These are phyloP conservation scores for Corella eumyota DNA, from an alignment of 23 tunicate species.

Conservation along the genomic window DNA sequence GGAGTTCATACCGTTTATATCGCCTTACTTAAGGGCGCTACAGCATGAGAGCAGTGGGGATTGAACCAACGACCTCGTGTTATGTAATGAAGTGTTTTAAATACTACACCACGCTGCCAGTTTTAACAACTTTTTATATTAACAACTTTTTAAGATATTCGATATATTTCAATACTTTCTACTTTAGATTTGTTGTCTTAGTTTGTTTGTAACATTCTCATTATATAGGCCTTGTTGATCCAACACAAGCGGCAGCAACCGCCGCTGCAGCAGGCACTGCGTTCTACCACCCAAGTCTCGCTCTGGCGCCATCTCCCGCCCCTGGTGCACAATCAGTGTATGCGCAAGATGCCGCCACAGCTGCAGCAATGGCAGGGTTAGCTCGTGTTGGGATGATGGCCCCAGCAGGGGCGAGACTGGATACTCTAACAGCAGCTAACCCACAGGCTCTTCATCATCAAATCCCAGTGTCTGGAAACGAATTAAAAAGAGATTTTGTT, in stretches of 20 bases:
- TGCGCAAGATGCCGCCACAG: conserved; percentile 27
- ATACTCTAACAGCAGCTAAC: conserved; percentile 25
- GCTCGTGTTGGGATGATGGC: conserved; percentile 17
- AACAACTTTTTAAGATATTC: too few species aligned
- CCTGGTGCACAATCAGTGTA: conserved; percentile 21
- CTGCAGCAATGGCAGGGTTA: conserved; percentile 29
- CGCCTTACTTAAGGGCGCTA: too few species aligned
- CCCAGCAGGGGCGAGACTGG: conserved; percentile 23
- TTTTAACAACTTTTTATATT: too few species aligned
- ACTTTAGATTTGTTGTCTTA: too few species aligned
- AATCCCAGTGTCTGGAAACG: conserved; percentile 12
- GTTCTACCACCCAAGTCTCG: conserved; percentile 37
- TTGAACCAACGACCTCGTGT: too few species aligned
- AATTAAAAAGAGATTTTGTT: conserved; percentile 43
- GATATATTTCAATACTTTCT: too few species aligned
- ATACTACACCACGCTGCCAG: too few species aligned
- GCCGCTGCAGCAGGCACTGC: conserved; percentile 35
- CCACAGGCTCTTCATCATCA: conserved; percentile 18
- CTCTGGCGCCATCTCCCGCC: conserved; percentile 40
- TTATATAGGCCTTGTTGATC: conserved; percentile 49
- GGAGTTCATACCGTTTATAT: too few species aligned
- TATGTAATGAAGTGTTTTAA: too few species aligned
- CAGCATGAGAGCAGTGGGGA: too few species aligned
- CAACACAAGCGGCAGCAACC: conserved; percentile 26
- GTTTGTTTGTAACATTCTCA: too few species aligned